Evolutionary conservation across 2,888 invertebrate genomes (phyloP).

Genomic region (Noctua janthe): DNA sequence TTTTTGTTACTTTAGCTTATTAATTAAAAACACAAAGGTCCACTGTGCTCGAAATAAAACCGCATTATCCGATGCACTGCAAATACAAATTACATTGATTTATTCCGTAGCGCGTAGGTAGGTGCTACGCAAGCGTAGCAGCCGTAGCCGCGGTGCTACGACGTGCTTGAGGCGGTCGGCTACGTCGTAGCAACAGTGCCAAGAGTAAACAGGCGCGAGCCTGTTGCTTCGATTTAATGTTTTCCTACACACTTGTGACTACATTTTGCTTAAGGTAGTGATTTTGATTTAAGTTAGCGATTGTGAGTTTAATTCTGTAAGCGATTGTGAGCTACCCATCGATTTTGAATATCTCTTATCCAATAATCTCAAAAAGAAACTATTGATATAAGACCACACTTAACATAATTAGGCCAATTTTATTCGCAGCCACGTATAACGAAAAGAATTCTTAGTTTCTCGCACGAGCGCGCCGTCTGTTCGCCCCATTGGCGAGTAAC

Average conservation of each 20-base stretch:
- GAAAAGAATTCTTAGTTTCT: constrained; percentile 4
- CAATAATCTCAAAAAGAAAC: not conserved
- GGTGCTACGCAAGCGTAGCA: constrained; percentile 16
- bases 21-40: not conserved
- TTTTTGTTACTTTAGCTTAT: not conserved
- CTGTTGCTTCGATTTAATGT: constrained; percentile 15
- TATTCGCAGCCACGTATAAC: constrained; percentile 45
- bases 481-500: constrained; percentile 40
- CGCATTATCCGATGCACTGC: not conserved
- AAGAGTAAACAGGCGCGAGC: not conserved
- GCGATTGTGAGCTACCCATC: not conserved
- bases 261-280: not conserved
- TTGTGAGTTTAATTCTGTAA: not conserved
- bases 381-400: constrained; percentile 31
- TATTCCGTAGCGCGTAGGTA: not conserved
- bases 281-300: not conserved
- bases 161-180: not conserved
- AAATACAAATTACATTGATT: not conserved
- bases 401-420: constrained; percentile 46
- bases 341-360: not conserved
- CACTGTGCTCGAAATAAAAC: not conserved
- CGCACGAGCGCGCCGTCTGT: constrained; percentile 39
- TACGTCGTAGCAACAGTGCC: constrained; percentile 26
- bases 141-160: not conserved
- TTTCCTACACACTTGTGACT: not conserved